Evolutionary conservation across 1,140 invertebrate genomes (phyloP).

Genomic region (Palaemon carinicauda): DNA sequence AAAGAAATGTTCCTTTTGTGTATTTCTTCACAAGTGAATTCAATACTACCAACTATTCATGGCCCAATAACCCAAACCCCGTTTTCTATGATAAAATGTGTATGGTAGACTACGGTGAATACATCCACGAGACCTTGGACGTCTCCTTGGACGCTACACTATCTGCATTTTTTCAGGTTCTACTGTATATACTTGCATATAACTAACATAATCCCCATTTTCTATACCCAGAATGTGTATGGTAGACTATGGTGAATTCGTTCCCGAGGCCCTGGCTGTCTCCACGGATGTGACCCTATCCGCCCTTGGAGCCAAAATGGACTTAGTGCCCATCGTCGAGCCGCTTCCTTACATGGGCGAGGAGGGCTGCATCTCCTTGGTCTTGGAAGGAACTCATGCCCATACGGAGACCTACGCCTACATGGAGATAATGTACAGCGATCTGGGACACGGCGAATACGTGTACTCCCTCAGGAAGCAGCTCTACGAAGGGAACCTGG

Average conservation of each 20-base stretch:
- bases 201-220: neutral
- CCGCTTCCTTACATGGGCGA: neutral
- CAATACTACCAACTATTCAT: too few relatives aligned
- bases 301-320: neutral
- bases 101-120: too few relatives aligned
- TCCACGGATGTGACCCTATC: neutral
- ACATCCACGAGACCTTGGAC: too few relatives aligned
- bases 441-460: neutral
- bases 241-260: neutral
- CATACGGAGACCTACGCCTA: neutral
- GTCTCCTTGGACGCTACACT: too few relatives aligned
- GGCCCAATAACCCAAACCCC: too few relatives aligned
- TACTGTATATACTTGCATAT: neutral
- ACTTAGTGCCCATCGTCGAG: neutral
- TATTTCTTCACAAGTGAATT: too few relatives aligned
- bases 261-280: neutral
- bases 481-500: neutral
- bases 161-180: too few relatives aligned
- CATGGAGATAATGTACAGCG: neutral
- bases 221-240: neutral
- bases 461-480: neutral
- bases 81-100: too few relatives aligned
- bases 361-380: neutral
- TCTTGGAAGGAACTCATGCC: neutral
- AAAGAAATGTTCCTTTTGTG: too few relatives aligned